These are phyloP conservation scores for Cetonia aurata DNA, from an alignment of 2,888 invertebrate genomes.

Conservation along the genomic window DNA sequence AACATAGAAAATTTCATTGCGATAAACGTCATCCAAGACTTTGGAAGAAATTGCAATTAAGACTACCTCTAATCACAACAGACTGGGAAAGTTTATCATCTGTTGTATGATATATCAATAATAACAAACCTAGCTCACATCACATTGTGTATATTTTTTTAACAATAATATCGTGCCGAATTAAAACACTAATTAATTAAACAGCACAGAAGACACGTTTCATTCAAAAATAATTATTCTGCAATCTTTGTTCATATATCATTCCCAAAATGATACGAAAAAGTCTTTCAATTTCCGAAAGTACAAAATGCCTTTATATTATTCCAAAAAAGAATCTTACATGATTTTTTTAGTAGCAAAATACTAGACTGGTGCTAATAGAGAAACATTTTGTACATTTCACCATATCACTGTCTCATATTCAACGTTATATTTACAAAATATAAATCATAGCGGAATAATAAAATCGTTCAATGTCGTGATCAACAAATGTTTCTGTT, in stretches of 20 bases:
- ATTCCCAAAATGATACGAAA: conserved; percentile 25
- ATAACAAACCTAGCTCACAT: conserved; percentile 3
- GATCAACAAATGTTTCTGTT: conserved; percentile 28
- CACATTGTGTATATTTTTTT: conserved; percentile 22
- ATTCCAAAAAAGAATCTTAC: neutral
- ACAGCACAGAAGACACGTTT: conserved; percentile 24
- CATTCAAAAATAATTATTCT: conserved; percentile 11
- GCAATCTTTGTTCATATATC: conserved; percentile 25
- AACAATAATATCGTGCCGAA: conserved; percentile 32
- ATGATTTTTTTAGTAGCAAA: no score
- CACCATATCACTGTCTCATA: conserved; percentile 6
- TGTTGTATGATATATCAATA: conserved; percentile 13
- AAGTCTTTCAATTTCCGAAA: conserved; percentile 21
- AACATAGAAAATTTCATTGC: no score
- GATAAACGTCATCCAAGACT: no score
- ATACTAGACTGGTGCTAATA: neutral
- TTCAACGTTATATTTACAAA: conserved; percentile 28
- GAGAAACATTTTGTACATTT: conserved; percentile 27
- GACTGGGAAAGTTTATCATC: neutral
- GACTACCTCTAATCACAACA: neutral
- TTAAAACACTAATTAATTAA: conserved; percentile 25
- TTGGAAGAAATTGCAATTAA: no score
- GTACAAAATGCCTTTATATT: conserved; percentile 20
- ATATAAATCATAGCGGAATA: conserved; percentile 37
- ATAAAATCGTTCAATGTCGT: conserved; percentile 31